Evolutionary conservation across 2,888 invertebrate species (phyloP).

Genomic region (Acanthosepion pharaonis): DNA sequence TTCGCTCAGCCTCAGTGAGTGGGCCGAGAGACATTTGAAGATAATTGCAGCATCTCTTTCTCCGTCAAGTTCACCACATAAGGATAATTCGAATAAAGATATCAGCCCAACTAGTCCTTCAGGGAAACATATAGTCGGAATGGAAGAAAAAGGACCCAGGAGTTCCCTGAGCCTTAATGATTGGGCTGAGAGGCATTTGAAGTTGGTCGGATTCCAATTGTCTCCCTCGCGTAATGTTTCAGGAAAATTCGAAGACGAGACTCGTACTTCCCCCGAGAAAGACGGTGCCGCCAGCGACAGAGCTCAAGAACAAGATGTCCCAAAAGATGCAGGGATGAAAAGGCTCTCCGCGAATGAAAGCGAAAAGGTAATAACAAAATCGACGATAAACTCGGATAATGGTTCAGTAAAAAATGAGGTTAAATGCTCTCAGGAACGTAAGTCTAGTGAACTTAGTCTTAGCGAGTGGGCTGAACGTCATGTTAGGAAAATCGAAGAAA

Average conservation of each 20-base stretch:
- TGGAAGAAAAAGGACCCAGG: no score
- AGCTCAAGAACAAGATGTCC: neutral
- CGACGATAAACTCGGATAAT: neutral
- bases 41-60: neutral
- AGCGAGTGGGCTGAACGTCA: neutral
- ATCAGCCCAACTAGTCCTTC: neutral
- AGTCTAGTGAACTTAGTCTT: neutral
- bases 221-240: neutral
- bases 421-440: neutral
- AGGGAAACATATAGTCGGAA: rapidly evolving
- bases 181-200: neutral
- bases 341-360: neutral
- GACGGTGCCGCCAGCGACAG: neutral
- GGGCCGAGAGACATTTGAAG: neutral
- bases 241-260: neutral
- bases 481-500: neutral
- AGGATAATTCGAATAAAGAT: neutral
- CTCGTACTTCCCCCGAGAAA: neutral
- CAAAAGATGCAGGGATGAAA: neutral
- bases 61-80: neutral
- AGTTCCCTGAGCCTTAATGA: neutral
- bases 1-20: neutral
- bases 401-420: neutral
- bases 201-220: neutral
- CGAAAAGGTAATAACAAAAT: neutral